phyloP scores from a whole-genome alignment of 2,797 vertebrate genomes.

The Loris lydekkerianus region DNA sequence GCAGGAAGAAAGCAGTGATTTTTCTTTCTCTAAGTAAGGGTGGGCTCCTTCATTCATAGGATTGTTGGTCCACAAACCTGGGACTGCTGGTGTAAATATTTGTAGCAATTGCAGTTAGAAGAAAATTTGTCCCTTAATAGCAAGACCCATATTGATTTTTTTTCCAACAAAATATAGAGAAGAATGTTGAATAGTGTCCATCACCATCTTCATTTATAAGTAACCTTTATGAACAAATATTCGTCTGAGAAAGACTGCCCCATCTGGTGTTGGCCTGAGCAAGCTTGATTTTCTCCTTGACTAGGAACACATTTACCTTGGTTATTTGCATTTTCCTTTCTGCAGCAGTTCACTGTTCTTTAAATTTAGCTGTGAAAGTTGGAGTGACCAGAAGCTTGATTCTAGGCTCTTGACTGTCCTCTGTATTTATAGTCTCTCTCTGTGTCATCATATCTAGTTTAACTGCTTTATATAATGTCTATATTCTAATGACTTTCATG shows the following conservation, averaged over 20 bases:
- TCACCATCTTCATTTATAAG: not conserved
- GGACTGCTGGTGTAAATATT: not conserved
- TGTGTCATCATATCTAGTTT: not conserved
- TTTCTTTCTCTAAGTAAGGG: not conserved
- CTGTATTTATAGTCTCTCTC: not conserved
- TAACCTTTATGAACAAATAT: not conserved
- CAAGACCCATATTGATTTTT: not conserved
- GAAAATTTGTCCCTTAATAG: not conserved
- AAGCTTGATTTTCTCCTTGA: not conserved
- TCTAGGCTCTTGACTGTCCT: not conserved
- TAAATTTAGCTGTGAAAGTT: not conserved
- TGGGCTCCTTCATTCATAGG: not conserved
- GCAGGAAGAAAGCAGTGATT: not conserved
- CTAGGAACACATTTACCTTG: not conserved
- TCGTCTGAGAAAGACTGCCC: not conserved
- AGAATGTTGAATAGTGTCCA: not conserved
- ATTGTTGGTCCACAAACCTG: not conserved
- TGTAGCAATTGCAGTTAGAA: not conserved
- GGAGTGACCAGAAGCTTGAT: not conserved
- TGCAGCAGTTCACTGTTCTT: not conserved
- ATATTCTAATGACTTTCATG: not conserved
- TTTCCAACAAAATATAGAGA: not conserved
- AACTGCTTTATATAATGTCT: not conserved
- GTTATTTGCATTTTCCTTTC: not conserved
- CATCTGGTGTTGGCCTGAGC: not conserved